These are phyloP conservation scores for Chloroclysta siterata DNA, from an alignment of 2,888 invertebrate genomes.

Conservation along the genomic window DNA sequence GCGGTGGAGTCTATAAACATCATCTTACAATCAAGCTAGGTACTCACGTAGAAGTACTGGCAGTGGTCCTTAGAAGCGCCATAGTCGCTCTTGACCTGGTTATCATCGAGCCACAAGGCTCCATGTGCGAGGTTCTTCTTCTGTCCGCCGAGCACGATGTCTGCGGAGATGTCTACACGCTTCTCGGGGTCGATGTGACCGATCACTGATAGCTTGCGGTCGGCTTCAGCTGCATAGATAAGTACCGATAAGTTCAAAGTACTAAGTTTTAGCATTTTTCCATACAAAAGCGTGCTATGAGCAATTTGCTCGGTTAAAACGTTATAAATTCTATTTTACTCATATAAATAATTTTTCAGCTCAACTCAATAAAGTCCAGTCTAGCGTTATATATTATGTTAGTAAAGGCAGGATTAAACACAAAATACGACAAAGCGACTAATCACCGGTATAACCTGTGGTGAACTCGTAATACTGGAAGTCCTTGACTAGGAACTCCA, in stretches of 20 bases:
- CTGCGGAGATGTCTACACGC: constrained; percentile 85
- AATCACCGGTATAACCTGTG: constrained; percentile 81
- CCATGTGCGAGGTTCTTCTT: constrained; percentile 85
- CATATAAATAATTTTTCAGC: too few species aligned
- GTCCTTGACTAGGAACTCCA: constrained; percentile 82
- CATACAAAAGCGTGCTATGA: too few species aligned
- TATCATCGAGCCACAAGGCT: constrained; percentile 85
- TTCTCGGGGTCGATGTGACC: constrained; percentile 86
- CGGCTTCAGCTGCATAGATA: constrained; percentile 63
- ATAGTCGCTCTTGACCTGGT: constrained; percentile 87
- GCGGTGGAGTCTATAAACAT: neutral
- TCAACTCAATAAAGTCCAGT: too few species aligned
- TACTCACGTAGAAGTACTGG: constrained; percentile 82
- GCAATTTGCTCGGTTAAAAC: too few species aligned
- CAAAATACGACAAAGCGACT: constrained; percentile 26
- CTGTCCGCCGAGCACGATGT: constrained; percentile 78
- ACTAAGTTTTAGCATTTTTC: neutral
- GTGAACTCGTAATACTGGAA: constrained; percentile 84
- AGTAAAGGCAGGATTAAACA: constrained; percentile 32
- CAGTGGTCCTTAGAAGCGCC: constrained; percentile 86
- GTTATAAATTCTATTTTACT: too few species aligned
- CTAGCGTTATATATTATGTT: neutral
- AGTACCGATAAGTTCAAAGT: neutral
- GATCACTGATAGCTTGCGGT: constrained; percentile 81
- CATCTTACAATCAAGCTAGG: neutral